Conservation (phyloP, 2,797 vertebrate species). For the Pseudochirops corinnae region DNA sequence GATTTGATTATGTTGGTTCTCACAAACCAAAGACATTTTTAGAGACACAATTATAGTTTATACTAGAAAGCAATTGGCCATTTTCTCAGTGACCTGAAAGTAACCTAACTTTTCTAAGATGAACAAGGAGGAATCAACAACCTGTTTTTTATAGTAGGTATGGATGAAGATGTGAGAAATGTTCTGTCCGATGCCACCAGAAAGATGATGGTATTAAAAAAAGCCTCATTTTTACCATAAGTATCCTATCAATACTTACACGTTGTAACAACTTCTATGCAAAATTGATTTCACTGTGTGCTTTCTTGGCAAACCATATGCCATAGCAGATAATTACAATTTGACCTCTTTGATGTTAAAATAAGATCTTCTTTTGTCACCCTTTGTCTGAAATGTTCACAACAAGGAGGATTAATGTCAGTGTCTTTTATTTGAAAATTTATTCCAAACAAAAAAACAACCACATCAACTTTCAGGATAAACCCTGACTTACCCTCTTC, state of each 20-base stretch:
- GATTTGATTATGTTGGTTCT: neutral
- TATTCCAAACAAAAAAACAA: neutral
- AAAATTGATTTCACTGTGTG: conserved; percentile 69
- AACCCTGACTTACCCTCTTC: neutral
- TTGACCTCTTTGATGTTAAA: neutral
- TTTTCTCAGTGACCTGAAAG: neutral
- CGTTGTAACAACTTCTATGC: conserved; percentile 52
- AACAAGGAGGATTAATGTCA: neutral
- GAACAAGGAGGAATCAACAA: neutral
- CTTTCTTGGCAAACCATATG: conserved; percentile 71
- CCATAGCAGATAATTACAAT: conserved; percentile 58
- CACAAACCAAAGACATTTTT: neutral
- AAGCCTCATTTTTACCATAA: neutral
- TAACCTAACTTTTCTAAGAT: neutral
- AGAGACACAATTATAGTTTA: neutral
- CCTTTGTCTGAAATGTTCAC: neutral
- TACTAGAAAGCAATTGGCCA: neutral
- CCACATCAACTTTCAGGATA: neutral
- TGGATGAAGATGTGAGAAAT: neutral
- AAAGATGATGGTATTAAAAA: neutral
- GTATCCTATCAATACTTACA: conserved; percentile 64
- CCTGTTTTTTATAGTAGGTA: neutral
- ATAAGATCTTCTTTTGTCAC: neutral
- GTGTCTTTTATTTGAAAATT: neutral
- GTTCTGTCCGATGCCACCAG: neutral